Percentiles rank a stretch among this genome's conserved stretches.
Conservation (phyloP, 2,888 invertebrate species). For the Drosophila phalerata region DNA sequence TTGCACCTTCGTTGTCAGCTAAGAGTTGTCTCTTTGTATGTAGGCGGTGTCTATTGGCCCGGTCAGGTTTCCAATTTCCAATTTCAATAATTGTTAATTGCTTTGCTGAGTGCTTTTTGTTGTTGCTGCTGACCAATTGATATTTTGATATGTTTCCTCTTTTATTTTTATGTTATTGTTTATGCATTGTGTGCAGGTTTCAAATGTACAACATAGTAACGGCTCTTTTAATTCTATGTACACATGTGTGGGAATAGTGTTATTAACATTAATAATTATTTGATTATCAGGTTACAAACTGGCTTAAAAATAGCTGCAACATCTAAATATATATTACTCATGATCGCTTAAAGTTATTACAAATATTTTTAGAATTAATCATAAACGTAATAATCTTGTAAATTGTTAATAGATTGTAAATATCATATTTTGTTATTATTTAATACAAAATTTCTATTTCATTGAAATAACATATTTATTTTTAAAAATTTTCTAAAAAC, state of each 20-base stretch:
- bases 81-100: slow-evolving; percentile 75
- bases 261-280: slow-evolving; percentile 1
- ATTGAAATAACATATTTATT: too few species aligned
- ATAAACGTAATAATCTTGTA: too few species aligned
- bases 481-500: too few species aligned
- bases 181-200: slow-evolving; percentile 17
- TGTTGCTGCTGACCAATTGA: slow-evolving; percentile 41
- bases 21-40: slow-evolving; percentile 41
- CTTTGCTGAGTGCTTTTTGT: slow-evolving; percentile 57
- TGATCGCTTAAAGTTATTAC: too few species aligned
- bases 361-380: too few species aligned
- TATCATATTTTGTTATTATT: too few species aligned
- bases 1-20: not conserved
- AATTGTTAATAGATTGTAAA: too few species aligned
- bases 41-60: slow-evolving; percentile 55
- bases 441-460: too few species aligned
- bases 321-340: too few species aligned
- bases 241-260: not conserved
- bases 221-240: slow-evolving; percentile 11
- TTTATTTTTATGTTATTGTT: slow-evolving; percentile 14
- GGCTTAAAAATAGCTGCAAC: not conserved
- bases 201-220: slow-evolving; percentile 13
- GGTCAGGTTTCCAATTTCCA: slow-evolving; percentile 68
- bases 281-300: slow-evolving; percentile 1
- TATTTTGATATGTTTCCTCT: slow-evolving; percentile 18